These are phyloP conservation scores for Sialis lutaria DNA, from an alignment of 2,888 invertebrate species.

Conservation along the genomic window DNA sequence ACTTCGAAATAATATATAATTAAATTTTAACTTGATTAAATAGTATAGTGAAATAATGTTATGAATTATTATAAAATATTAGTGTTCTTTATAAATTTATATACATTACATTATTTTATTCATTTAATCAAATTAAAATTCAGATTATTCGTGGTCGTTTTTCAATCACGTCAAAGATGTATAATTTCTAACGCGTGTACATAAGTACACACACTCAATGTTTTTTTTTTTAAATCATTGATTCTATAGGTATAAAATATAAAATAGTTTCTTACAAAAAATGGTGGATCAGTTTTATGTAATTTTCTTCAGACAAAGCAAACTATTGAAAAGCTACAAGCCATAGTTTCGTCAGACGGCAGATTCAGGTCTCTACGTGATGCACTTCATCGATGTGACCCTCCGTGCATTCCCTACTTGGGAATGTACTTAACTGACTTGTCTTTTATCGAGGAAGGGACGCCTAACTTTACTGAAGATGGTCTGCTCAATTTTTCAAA, in stretches of 20 bases:
- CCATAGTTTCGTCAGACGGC: constrained; percentile 75
- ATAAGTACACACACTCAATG: neutral
- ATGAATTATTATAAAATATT: no score
- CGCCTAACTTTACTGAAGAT: constrained; percentile 77
- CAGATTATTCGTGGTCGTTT: no score
- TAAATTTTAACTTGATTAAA: no score
- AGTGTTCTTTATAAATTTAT: no score
- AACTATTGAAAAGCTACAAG: constrained; percentile 73
- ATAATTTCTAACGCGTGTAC: no score
- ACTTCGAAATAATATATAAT: no score
- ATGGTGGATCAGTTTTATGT: constrained; percentile 2
- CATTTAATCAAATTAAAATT: no score
- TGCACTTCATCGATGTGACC: constrained; percentile 76
- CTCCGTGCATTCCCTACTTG: constrained; percentile 71
- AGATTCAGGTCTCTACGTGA: constrained; percentile 74
- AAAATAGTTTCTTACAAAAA: neutral
- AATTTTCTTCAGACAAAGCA: constrained; percentile 53
- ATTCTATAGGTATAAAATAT: no score
- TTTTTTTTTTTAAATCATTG: neutral
- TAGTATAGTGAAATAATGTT: no score
- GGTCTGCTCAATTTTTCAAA: constrained; percentile 82
- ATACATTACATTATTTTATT: no score
- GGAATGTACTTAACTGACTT: constrained; percentile 83
- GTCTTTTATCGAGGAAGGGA: constrained; percentile 86
- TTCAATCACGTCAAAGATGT: no score